Conservation (phyloP, 2,113 vertebrate genomes). For the Eptesicus fuscus region DNA sequence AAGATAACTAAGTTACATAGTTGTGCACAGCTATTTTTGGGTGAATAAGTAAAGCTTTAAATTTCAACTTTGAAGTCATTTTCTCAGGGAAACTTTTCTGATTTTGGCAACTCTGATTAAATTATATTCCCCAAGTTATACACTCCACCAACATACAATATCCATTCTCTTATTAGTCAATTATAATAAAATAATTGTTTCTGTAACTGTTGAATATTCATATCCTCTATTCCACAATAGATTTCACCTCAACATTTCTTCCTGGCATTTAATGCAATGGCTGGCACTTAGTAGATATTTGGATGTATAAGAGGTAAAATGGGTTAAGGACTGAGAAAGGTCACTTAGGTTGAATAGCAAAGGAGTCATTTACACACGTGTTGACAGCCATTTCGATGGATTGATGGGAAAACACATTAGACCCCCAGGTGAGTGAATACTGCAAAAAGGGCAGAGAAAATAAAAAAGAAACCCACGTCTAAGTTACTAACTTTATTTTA, state of each 20-base stretch:
- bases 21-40: neutral
- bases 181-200: neutral
- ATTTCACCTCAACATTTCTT: neutral
- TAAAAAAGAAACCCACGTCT: neutral
- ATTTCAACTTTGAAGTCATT: neutral
- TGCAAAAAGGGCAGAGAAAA: neutral
- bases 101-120: neutral
- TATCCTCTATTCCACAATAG: neutral
- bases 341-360: constrained; percentile 26
- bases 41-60: neutral
- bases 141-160: neutral
- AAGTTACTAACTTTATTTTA: neutral
- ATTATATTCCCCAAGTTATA: neutral
- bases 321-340: neutral
- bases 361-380: neutral
- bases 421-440: neutral
- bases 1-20: neutral
- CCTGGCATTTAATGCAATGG: neutral
- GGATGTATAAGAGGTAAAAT: neutral
- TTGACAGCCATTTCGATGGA: neutral
- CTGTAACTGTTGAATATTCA: neutral
- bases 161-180: neutral
- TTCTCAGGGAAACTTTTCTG: neutral
- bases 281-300: neutral
- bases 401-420: neutral